Base-by-base conservation (phyloP, 2,113 vertebrate species). In the Corydoras maculifer region DNA sequence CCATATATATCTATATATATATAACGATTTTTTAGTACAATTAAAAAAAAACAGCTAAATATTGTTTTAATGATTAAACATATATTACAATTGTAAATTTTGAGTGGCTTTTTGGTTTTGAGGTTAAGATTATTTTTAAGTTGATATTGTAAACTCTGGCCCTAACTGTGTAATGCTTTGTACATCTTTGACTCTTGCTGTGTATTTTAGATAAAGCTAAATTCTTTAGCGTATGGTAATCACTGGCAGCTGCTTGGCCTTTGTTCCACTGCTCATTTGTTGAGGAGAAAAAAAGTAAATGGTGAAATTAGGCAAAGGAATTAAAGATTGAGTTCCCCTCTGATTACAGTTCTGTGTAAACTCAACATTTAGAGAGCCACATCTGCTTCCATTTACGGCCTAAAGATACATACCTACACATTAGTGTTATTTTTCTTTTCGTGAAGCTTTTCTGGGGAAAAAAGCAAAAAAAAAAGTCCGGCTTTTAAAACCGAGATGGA, bases 331-430 rank as follows among this genome's bases (percentile, higher is more conserved):
- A 75, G 54, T 54, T 64, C 55, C 58, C 69, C 78, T 79, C 84
- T 88, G 84, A 90, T 89, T 88, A 86, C 83, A 86, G 82, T 84
- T 78, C 83, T 83, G 66, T 85, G 82, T 86, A 87, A 87, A 86
- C 83, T 83, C 81, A 53, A 83, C 70, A 65, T 77, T 84, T 76
- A 69, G 57, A 49, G 48, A 62, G 7, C 77, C 73, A 86, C 88
- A 90, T 88, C 86, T 90, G 90, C 82, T 90, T 88, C 87, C 86
- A 88, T 91, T 91, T 90, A 90, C 76, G 82, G 72, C 77, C 84
- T 81, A 85, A 84, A 84, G 76, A 83, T 73, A 69, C 86, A 87
- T 86, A 80, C 84, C 81, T 89, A 85, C 82, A 85, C 77, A 85
- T 86, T 88, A 84, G 77, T 65, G 75, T 64, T 74, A 57, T 30